Percentiles rank a stretch among this genome's conserved stretches.
These are phyloP conservation scores for Diabrotica undecimpunctata DNA, from an alignment of 1,140 invertebrate genomes.

Conservation along the genomic window DNA sequence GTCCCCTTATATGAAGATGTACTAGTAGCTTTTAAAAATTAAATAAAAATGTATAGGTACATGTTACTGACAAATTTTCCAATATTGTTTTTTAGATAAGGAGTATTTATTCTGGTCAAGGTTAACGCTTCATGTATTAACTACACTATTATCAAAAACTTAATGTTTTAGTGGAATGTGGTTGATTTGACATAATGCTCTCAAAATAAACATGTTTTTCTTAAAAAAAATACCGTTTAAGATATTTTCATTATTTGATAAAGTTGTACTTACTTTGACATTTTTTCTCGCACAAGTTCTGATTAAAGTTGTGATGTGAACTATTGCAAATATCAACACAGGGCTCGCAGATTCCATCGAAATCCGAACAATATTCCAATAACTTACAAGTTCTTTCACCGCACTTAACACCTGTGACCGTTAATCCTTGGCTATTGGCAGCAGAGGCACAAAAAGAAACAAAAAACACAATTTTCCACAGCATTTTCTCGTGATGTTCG, in stretches of 20 bases:
- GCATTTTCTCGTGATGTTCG: constrained; percentile 24
- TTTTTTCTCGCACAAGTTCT: constrained; percentile 26
- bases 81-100: no score
- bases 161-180: no score
- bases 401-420: constrained; percentile 28
- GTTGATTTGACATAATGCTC: no score
- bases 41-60: no score
- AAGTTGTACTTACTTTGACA: constrained; percentile 37
- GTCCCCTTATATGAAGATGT: no score
- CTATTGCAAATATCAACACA: constrained; percentile 33
- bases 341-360: constrained; percentile 29
- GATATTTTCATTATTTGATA: no score
- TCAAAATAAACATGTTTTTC: no score
- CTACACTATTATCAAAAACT: no score
- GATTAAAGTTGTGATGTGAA: constrained; percentile 32
- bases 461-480: constrained; percentile 17
- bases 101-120: no score
- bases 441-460: constrained; percentile 17
- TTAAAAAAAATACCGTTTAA: neutral
- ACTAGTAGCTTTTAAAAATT: no score
- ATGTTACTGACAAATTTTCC: no score
- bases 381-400: constrained; percentile 32
- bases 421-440: constrained; percentile 19
- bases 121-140: no score
- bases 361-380: constrained; percentile 33